Percentiles rank a stretch among this genome's conserved stretches.
phyloP scores from a whole-genome alignment of 1,140 invertebrate genomes.

The Saxidomus purpurata region DNA sequence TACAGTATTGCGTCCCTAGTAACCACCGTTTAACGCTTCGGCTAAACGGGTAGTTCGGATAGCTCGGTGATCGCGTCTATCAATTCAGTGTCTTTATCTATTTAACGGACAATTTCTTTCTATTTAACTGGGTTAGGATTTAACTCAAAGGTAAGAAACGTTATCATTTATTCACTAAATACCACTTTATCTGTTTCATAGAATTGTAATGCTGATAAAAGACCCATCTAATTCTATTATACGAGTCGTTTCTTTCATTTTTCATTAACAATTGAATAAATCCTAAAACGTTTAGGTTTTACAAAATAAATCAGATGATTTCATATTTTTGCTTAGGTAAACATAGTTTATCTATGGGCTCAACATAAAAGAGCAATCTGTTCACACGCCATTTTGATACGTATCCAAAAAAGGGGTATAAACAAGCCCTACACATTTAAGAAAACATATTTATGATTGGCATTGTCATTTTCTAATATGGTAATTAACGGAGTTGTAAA shows the following conservation, averaged over 20 bases:
- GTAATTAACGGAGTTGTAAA: too few species aligned
- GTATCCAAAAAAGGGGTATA: background rate
- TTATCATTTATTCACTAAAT: conserved; percentile 8
- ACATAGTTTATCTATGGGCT: background rate
- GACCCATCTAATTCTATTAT: background rate
- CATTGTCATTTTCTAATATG: too few species aligned
- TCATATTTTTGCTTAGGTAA: conserved; percentile 20
- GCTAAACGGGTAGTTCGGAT: conserved; percentile 53
- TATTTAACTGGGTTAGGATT: background rate
- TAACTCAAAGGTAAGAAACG: conserved; percentile 10
- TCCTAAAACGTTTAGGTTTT: background rate
- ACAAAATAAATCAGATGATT: background rate
- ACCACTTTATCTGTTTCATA: background rate
- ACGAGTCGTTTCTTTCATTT: background rate
- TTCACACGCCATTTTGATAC: background rate
- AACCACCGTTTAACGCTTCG: conserved; percentile 29
- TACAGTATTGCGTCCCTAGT: conserved; percentile 22
- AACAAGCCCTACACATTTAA: background rate
- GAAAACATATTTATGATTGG: background rate
- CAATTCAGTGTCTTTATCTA: background rate
- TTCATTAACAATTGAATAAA: background rate
- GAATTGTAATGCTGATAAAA: conserved; percentile 11
- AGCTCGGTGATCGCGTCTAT: background rate
- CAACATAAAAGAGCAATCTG: background rate
- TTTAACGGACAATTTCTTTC: conserved; percentile 17